A percentile compares a stretch with the other conserved stretches of the same genome.
These are phyloP conservation scores for Anastatus disparis DNA, from an alignment of 1,140 invertebrate species.

Conservation along the genomic window DNA sequence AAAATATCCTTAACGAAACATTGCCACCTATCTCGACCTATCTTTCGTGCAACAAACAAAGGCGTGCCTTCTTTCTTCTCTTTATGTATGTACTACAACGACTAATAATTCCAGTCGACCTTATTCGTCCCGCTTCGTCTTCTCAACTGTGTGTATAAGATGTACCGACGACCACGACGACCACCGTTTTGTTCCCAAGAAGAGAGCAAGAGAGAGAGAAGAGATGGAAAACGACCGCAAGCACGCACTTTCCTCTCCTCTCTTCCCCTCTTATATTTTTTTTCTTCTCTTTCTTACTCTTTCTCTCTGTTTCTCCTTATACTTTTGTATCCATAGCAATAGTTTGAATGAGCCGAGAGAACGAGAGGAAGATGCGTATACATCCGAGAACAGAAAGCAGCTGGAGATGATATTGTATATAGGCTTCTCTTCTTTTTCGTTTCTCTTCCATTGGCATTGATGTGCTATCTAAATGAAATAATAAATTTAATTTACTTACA, in stretches of 20 bases:
- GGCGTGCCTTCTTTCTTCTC: slow-evolving; percentile 14
- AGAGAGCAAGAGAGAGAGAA: too few relatives aligned
- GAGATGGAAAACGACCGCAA: slow-evolving; percentile 2
- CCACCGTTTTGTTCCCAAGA: too few relatives aligned
- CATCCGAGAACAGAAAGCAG: too few relatives aligned
- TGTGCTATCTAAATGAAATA: too few relatives aligned
- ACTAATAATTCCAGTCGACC: too few relatives aligned
- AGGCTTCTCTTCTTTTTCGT: background rate
- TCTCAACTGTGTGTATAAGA: too few relatives aligned
- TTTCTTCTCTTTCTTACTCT: background rate
- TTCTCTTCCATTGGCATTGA: background rate
- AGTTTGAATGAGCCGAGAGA: too few relatives aligned
- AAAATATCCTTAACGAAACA: slow-evolving; percentile 52
- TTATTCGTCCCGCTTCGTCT: background rate
- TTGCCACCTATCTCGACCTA: slow-evolving; percentile 66
- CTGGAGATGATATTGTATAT: too few relatives aligned
- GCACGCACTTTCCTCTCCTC: background rate
- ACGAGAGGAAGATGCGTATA: too few relatives aligned
- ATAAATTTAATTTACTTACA: too few relatives aligned
- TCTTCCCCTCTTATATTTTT: background rate
- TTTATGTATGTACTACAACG: too few relatives aligned
- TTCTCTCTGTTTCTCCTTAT: background rate
- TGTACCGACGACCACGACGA: too few relatives aligned
- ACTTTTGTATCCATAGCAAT: background rate
- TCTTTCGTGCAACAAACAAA: slow-evolving; percentile 56